phyloP scores from a whole-genome alignment of 2,888 invertebrate genomes.

The Bombyx huttoni region DNA sequence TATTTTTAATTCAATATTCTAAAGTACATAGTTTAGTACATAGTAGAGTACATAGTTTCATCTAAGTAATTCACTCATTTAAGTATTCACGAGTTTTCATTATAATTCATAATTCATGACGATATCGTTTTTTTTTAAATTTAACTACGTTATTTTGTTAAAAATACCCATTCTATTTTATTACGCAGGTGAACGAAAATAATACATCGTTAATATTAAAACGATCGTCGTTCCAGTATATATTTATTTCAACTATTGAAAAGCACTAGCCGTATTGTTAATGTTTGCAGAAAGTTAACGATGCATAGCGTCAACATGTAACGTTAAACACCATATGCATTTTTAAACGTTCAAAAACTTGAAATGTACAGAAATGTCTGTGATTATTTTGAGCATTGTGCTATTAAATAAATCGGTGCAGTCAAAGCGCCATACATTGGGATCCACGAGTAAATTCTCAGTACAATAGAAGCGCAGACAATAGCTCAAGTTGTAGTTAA shows the following conservation, averaged over 20 bases:
- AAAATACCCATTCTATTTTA: too few relatives aligned
- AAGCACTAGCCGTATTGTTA: not conserved
- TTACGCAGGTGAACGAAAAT: not conserved
- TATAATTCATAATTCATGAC: too few relatives aligned
- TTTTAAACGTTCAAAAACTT: not conserved
- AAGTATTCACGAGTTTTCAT: too few relatives aligned
- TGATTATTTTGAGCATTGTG: not conserved
- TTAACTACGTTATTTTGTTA: too few relatives aligned
- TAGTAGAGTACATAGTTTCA: too few relatives aligned
- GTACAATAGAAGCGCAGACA: conserved; percentile 12
- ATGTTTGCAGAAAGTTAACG: not conserved
- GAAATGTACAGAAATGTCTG: not conserved
- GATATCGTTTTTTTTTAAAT: too few relatives aligned
- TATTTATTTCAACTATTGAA: not conserved
- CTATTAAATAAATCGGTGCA: conserved; percentile 2
- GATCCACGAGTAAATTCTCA: conserved; percentile 7
- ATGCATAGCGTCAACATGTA: not conserved
- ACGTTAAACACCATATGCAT: not conserved
- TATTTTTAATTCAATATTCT: too few relatives aligned
- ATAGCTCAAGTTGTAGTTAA: conserved; percentile 12
- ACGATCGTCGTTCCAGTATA: not conserved
- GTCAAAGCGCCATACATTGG: conserved; percentile 5
- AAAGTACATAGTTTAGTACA: too few relatives aligned
- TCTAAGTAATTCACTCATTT: too few relatives aligned
- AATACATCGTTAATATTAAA: not conserved